Percentiles rank a stretch among this genome's conserved stretches.
These are phyloP conservation scores for Bombus consobrinus DNA, from an alignment of 1,140 invertebrate species.

Conservation along the genomic window DNA sequence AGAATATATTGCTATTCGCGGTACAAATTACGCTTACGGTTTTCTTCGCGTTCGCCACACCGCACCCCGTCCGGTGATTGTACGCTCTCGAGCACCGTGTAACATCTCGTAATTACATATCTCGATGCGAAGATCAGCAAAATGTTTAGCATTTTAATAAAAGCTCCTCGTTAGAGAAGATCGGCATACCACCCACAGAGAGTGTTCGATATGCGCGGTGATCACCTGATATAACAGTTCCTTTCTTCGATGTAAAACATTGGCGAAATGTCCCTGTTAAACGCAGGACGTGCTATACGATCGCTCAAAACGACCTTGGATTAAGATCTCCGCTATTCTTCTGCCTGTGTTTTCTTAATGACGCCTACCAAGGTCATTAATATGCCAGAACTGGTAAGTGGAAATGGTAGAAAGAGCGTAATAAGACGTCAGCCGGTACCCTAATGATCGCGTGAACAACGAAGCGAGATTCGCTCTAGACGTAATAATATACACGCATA, in stretches of 20 bases:
- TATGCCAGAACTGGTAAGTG: slow-evolving; percentile 27
- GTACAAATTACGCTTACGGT: not conserved
- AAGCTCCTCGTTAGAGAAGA: not conserved
- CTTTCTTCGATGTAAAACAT: not conserved
- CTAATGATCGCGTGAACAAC: slow-evolving; percentile 53
- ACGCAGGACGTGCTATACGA: not conserved
- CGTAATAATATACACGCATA: not conserved
- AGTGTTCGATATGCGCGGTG: not conserved
- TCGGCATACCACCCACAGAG: not conserved
- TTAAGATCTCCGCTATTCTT: not conserved
- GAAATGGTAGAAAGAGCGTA: slow-evolving; percentile 26
- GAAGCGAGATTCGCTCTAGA: not conserved
- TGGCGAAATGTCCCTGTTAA: not conserved
- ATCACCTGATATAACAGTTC: not conserved
- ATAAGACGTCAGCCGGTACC: slow-evolving; percentile 38
- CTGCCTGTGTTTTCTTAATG: slow-evolving; percentile 12
- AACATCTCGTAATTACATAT: slow-evolving; percentile 21
- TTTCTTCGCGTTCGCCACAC: not conserved
- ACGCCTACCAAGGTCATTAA: slow-evolving; percentile 24
- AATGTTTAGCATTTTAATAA: slow-evolving; percentile 19
- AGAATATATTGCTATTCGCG: slow-evolving; percentile 7
- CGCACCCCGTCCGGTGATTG: not conserved
- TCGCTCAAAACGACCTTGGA: not conserved
- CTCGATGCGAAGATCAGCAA: not conserved
- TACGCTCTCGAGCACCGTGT: not conserved